These are phyloP conservation scores for Aldabrachelys gigantea DNA, from an alignment of 2,113 vertebrate species.

Conservation along the genomic window DNA sequence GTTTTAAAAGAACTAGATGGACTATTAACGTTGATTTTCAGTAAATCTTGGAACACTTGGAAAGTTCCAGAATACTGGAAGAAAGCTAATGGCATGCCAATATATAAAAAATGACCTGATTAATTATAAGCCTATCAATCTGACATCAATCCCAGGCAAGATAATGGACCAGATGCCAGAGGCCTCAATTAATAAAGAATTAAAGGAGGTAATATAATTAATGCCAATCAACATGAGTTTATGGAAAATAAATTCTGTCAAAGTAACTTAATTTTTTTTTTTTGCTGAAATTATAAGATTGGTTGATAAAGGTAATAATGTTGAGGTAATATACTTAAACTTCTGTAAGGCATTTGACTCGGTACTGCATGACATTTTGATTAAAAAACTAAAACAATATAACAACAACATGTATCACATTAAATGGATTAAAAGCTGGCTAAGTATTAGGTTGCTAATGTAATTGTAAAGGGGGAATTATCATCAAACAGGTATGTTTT, in stretches of 20 bases:
- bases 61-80: not conserved
- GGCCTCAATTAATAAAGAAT: not conserved
- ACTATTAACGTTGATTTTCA: not conserved
- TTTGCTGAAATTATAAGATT: not conserved
- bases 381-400: not conserved
- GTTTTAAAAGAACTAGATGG: not conserved
- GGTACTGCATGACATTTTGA: not conserved
- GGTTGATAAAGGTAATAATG: not conserved
- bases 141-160: too few relatives aligned
- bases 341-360: not conserved
- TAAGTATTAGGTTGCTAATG: not conserved
- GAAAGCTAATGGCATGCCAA: not conserved
- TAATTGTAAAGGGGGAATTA: not conserved
- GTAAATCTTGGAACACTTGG: not conserved
- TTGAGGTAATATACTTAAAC: not conserved
- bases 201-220: not conserved
- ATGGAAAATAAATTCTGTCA: not conserved
- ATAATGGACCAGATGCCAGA: not conserved
- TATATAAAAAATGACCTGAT: not conserved
- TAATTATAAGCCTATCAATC: not conserved
- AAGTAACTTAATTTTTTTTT: not conserved
- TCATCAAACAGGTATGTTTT: not conserved
- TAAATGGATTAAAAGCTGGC: not conserved
- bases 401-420: not conserved
- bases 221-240: not conserved